phyloP scores from a whole-genome alignment of 2,888 invertebrate genomes.

The Rhamphomyia laevipes region DNA sequence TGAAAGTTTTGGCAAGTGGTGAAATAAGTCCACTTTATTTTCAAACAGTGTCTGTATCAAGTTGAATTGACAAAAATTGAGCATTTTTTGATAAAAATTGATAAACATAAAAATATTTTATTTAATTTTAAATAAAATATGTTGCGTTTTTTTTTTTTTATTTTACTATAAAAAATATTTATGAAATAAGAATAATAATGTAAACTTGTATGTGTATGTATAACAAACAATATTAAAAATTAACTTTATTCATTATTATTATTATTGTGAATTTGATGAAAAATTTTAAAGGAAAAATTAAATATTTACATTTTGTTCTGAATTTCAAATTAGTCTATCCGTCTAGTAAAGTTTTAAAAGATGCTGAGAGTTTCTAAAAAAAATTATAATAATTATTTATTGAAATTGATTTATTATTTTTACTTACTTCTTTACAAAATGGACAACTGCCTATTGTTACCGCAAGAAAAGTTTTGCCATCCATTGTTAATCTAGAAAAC shows the following conservation, averaged over 20 bases:
- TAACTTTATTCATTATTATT: too few species aligned
- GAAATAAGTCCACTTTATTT: conserved; percentile 7
- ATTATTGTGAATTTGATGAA: too few species aligned
- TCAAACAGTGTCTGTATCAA: conserved; percentile 5
- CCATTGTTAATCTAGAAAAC: conserved; percentile 28
- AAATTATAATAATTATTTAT: conserved; percentile 1
- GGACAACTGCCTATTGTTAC: conserved; percentile 34
- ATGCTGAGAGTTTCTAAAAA: conserved; percentile 33
- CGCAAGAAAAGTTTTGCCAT: conserved; percentile 30
- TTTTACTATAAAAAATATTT: too few species aligned
- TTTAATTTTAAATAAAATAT: not conserved
- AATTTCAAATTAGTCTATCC: conserved; percentile 11
- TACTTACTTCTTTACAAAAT: conserved; percentile 31
- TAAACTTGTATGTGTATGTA: too few species aligned
- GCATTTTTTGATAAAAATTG: not conserved
- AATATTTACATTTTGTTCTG: too few species aligned
- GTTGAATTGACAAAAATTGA: not conserved
- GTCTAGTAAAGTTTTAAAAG: conserved; percentile 28
- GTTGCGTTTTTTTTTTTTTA: not conserved
- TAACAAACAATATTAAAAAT: too few species aligned
- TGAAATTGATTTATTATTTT: not conserved
- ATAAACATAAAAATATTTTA: too few species aligned
- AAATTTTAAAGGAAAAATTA: too few species aligned
- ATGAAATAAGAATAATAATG: too few species aligned
- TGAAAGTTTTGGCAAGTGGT: conserved; percentile 28